Evolutionary conservation across 2,113 vertebrate species (phyloP).

Genomic region (Recurvirostra avosetta): DNA sequence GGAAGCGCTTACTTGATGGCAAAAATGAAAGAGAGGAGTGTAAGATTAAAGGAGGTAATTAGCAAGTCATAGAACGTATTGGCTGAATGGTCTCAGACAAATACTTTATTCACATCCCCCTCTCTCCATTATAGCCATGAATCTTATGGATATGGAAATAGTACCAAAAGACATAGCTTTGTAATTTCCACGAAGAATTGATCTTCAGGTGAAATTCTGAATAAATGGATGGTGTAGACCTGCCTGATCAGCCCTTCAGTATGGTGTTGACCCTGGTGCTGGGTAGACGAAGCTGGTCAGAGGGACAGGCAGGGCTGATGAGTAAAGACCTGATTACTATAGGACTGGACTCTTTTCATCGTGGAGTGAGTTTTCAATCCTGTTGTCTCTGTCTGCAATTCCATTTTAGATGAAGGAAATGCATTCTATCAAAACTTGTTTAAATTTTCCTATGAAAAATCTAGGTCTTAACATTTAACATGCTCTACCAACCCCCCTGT

Average conservation of each 20-base stretch:
- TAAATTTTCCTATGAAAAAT: not conserved
- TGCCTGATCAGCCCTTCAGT: not conserved
- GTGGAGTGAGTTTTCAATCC: not conserved
- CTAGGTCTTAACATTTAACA: not conserved
- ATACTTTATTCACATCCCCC: not conserved
- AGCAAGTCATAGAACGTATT: not conserved
- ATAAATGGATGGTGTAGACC: not conserved
- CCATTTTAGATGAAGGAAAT: not conserved
- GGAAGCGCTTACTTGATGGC: not conserved
- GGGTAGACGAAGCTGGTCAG: not conserved
- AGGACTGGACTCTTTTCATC: not conserved
- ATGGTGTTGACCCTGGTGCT: not conserved
- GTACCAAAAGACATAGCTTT: not conserved
- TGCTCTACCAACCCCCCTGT: not conserved
- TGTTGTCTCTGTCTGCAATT: not conserved
- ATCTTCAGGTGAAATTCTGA: not conserved
- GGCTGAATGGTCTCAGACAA: not conserved
- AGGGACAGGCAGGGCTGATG: accelerated
- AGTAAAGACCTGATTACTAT: not conserved
- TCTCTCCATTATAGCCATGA: not conserved
- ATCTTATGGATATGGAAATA: not conserved
- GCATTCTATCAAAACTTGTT: not conserved
- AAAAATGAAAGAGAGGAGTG: not conserved
- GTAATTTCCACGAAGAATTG: not conserved
- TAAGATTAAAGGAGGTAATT: not conserved